phyloP scores from a whole-genome alignment of 2,797 vertebrate genomes.

The Ceyx erithaca region DNA sequence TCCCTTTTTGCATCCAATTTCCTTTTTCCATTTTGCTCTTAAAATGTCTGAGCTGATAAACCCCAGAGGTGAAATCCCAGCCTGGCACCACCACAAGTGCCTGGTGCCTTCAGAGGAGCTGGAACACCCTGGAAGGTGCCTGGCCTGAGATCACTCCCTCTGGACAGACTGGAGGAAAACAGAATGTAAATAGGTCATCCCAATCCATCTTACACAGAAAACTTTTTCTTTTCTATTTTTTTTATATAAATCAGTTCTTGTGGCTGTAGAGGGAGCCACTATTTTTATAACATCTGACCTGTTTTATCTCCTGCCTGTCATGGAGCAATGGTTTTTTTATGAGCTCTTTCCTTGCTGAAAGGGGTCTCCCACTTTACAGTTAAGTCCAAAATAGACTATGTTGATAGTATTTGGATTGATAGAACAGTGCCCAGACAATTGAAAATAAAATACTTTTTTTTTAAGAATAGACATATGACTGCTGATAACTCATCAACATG shows the following conservation, averaged over 20 bases:
- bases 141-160: neutral
- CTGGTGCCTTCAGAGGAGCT: neutral
- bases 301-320: neutral
- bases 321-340: neutral
- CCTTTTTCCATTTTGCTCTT: neutral
- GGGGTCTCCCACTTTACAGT: neutral
- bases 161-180: neutral
- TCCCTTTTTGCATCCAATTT: neutral
- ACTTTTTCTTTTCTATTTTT: rapidly evolving
- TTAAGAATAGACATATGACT: neutral
- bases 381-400: neutral
- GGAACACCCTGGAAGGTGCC: neutral
- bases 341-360: neutral
- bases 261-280: neutral
- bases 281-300: constrained; percentile 32
- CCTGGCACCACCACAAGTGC: neutral
- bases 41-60: neutral
- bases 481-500: neutral
- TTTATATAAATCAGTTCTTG: neutral
- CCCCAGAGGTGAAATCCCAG: neutral
- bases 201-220: neutral
- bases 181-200: neutral
- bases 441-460: neutral
- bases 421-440: neutral
- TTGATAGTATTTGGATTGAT: neutral